Conservation (phyloP, 1,140 invertebrate species). For the Drusus annulatus region DNA sequence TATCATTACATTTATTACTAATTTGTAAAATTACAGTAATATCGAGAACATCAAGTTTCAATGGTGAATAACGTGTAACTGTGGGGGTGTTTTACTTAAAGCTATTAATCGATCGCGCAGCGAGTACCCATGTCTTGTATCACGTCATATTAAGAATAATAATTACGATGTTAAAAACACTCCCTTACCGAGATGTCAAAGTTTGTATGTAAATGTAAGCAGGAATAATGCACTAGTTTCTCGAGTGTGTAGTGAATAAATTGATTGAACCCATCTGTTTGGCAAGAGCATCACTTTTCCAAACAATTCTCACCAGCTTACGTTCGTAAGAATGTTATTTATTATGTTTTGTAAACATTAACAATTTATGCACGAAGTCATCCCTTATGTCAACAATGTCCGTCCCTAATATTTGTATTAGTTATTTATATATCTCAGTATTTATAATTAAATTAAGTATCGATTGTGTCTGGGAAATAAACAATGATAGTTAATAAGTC, state of each 20-base stretch:
- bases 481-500: too few relatives aligned
- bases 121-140: conserved; percentile 4
- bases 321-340: conserved; percentile 7
- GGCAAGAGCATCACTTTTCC: background rate
- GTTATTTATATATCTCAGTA: too few relatives aligned
- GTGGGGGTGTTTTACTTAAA: too few relatives aligned
- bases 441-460: too few relatives aligned
- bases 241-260: too few relatives aligned
- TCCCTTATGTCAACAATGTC: background rate
- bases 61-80: too few relatives aligned
- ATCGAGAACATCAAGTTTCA: too few relatives aligned
- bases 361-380: background rate
- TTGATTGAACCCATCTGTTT: too few relatives aligned
- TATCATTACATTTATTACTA: background rate
- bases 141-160: conserved; percentile 17
- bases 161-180: conserved; percentile 36
- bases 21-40: too few relatives aligned
- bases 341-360: conserved; percentile 15
- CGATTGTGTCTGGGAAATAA: too few relatives aligned
- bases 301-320: background rate
- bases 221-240: background rate
- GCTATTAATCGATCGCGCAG: background rate
- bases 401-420: too few relatives aligned
- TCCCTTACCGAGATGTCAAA: conserved; percentile 38
- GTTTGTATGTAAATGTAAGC: conserved; percentile 17